Base-by-base conservation (phyloP, 1,140 invertebrate species). In the Eurosta solidaginis region DNA sequence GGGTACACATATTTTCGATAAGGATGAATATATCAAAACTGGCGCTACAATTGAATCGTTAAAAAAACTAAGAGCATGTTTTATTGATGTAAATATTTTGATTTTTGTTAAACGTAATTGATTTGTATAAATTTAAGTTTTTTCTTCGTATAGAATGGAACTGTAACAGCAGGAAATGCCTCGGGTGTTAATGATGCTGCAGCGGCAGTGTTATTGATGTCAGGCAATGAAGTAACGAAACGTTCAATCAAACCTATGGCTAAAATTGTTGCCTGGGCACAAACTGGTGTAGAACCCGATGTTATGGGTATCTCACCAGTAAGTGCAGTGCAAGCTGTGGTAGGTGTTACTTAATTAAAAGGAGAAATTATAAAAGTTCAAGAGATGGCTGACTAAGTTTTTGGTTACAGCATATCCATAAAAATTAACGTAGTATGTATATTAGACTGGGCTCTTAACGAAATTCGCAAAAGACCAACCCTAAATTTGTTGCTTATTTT, bases 141-240 rank as follows among this genome's bases (percentile, higher is more conserved):
- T 79, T 54, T n/a, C n/a, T n/a, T n/a, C n/a, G 0, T 76, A 22
- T 74, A 88, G 83, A 89, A 90, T 81, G 93, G 93, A n/a, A 92
- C 92, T 22, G 92, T 95, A 22, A 96, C 94, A 22, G 89, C 94
- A 47, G 94, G 94, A 68, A 96, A 95, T 90, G 90, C 94, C 14
- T 95, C 94, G 17, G 94, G 95, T 50, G 90, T 96, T 45, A 96
- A 96, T 88, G 96, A 97, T 88, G 95, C 96, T 17, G 95, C 96
- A 47, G 95, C 96, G 36, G 94, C 92, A 36, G 88, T 97, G 7
- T 88, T 96, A 52, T 82, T 97, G 14, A 92, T 92, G 89, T 92
- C 90, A 40, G 86, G 87, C 68, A 86, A 90, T 78, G 88, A 90
- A 81, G 91, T 93, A 1, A 83, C 83, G 54, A 85, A 87, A 44